Evolutionary conservation across 2,797 vertebrate species (phyloP), one percentile per base, ranked within the genome.

Genomic region (Psittacula derbiana): DNA sequence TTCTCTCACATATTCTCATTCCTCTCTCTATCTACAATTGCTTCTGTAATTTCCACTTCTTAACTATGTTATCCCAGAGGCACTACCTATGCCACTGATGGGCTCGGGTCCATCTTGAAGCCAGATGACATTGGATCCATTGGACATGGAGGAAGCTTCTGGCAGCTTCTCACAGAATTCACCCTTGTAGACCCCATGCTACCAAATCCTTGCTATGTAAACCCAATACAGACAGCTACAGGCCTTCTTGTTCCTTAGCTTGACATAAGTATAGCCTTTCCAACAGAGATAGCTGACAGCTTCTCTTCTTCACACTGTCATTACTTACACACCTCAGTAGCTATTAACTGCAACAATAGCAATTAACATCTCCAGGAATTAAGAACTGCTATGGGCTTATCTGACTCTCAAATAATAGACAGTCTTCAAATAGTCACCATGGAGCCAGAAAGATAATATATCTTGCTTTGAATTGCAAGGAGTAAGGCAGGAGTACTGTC

Each of bases 221-320:
- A 57, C 23, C 21, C n/a, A 57, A 33, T 16, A 36, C 10, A 57
- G n/a, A 57, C 46, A 75, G 31, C 36, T 36, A 16, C 0, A 0
- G 36, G 12, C 10, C 30, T 67, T 44, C 44, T 46, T 73, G 8
- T 27, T 88, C 43, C n/a, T 70, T 30, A 50, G 6, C 33, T 57
- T 0, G 0, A 24, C 28, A 49, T 9, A 80, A 65, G 9, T 19
- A 69, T 81, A 61, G 14, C 31, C 18, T 69, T 89, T 78, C 41
- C 50, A 30, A n/a, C 0, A 65, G 12, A 70, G 21, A 19, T 4
- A 38, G 20, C 49, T 38, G 44, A 27, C 12, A 49, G 31, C 19
- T 38, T 41, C 16, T 86, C 10, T 64, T 74, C 33, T 91, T 60
- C 46, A 67, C 3, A 4, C 4, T 43, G 10, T 28, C 44, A 60